phyloP scores from a whole-genome alignment of 2,888 invertebrate species.

The Rhingia campestris region DNA sequence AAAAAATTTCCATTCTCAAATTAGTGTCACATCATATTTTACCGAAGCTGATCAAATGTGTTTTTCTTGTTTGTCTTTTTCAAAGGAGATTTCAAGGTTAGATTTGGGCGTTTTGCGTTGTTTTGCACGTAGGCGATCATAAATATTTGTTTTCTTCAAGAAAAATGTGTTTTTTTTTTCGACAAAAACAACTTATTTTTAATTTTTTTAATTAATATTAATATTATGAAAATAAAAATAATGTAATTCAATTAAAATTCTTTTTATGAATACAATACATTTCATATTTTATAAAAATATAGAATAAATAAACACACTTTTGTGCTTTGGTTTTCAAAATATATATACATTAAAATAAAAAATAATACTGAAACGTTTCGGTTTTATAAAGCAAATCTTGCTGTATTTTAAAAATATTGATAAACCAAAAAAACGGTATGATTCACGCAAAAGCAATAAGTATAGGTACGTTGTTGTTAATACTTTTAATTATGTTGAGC shows the following conservation, averaged over 20 bases:
- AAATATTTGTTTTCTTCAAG: too few relatives aligned
- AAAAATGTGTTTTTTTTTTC: too few relatives aligned
- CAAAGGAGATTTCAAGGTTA: slow-evolving; percentile 41
- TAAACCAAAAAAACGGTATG: background rate
- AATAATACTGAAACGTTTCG: background rate
- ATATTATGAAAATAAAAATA: too few relatives aligned
- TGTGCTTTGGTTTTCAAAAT: too few relatives aligned
- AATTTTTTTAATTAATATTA: too few relatives aligned
- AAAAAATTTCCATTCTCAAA: background rate
- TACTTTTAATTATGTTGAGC: background rate
- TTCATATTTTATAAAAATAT: background rate
- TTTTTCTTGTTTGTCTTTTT: background rate
- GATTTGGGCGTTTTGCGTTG: background rate
- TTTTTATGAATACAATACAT: too few relatives aligned
- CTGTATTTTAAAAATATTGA: too few relatives aligned
- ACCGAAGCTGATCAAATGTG: background rate
- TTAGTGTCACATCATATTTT: slow-evolving; percentile 7
- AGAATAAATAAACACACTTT: too few relatives aligned
- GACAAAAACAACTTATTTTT: too few relatives aligned
- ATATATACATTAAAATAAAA: background rate
- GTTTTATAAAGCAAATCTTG: background rate
- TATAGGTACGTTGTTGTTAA: too few relatives aligned
- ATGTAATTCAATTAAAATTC: too few relatives aligned
- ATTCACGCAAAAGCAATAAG: background rate
- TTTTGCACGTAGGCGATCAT: background rate